These are phyloP conservation scores for Balearica regulorum DNA, from an alignment of 2,797 vertebrate genomes.

Conservation along the genomic window DNA sequence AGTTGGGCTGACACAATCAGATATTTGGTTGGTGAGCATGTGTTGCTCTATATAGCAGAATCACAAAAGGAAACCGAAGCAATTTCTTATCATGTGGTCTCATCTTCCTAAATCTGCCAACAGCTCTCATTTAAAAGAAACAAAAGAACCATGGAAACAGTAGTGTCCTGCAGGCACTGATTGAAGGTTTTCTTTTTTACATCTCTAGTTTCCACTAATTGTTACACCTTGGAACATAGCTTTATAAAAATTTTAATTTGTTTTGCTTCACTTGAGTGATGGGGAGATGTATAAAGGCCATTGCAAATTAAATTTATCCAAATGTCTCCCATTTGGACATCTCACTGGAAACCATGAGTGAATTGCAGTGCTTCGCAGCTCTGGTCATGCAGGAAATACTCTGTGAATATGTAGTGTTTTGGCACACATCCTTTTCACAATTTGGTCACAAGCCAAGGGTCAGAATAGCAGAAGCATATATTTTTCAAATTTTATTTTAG, in stretches of 20 bases:
- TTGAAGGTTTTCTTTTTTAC: neutral
- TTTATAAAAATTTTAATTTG: neutral
- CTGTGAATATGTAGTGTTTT: slow-evolving; percentile 5
- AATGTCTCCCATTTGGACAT: neutral
- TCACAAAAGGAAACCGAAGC: neutral
- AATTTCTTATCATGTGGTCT: neutral
- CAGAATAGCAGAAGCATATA: neutral
- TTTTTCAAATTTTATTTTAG: slow-evolving; percentile 30
- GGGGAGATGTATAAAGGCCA: neutral
- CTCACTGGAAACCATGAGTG: slow-evolving; percentile 11
- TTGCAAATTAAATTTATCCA: neutral
- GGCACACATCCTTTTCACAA: slow-evolving; percentile 4
- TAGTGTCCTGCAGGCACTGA: neutral
- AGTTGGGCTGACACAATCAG: neutral
- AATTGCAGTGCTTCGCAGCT: neutral
- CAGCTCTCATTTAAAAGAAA: neutral
- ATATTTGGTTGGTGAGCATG: neutral
- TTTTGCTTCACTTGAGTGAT: neutral
- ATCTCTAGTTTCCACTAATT: neutral
- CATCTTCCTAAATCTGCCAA: neutral
- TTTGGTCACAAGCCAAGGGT: neutral
- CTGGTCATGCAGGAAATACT: slow-evolving; percentile 11
- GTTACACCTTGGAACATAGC: neutral
- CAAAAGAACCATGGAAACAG: neutral
- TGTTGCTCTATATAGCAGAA: neutral